Base-by-base conservation (phyloP, 2,797 vertebrate genomes). In the Yasuhikotakia modesta region DNA sequence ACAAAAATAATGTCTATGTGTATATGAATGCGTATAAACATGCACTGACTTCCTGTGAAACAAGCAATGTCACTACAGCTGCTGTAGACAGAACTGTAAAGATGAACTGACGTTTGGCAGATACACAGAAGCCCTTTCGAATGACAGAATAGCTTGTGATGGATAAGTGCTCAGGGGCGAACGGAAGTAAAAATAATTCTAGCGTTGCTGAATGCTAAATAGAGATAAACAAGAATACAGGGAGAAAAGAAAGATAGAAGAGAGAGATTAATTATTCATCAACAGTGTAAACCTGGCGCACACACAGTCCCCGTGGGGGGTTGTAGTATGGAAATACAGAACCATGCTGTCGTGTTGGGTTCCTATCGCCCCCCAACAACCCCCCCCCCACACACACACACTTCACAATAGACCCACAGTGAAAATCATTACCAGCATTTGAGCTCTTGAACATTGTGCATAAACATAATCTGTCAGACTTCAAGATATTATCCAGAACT, bases 181-280 rank as follows among this genome's bases (percentile, higher is more conserved):
- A 13, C 17, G 7, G 2, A 30, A 11, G 30, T 10, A n/a, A 39
- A 24, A 19, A 19, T 14, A 66, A 30, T 60, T 16, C 3, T 6
- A 30, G 24, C 27, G 55, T 22, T 57, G 53, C 53, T 22, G 35
- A 57, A 45, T 57, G 52, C 43, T 14, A 69, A 24, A 13, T 50
- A 19, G 50, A 39, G 48, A 61, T 27, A 83, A 57, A 80, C 3
- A 22, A 45, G 32, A 30, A 60, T 16, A 14, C 35, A 68, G 32
- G 24, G 22, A 67, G 50, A 63, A 52, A 5, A 17, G 21, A 72
- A 77, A 13, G 14, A 32, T 17, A 53, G 55, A 70, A 74, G 58
- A 75, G 17, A 43, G 13, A 46, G 11, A 52, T 65, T 73, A 45
- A 81, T 76, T 76, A 68, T 81, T 73, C 57, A 73, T 50, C 52